Evolutionary conservation across 2,888 invertebrate genomes (phyloP), one percentile per base, ranked within the genome.

Genomic region (Cactoblastis cactorum): DNA sequence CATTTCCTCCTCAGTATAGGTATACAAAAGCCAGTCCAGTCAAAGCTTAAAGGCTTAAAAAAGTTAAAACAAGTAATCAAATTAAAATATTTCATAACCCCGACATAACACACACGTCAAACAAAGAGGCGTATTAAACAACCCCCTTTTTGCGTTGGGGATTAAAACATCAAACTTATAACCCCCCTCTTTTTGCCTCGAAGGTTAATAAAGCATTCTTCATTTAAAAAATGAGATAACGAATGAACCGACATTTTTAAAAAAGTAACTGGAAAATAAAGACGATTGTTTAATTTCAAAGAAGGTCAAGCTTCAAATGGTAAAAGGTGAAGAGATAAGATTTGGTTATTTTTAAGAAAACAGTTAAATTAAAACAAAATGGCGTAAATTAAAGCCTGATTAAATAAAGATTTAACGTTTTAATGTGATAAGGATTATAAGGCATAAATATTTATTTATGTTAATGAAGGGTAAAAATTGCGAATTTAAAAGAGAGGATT

Each of bases 311-410:
- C 28, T 17, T 14, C 9, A 37, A 17, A 15, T 1, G 11, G 12
- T n/a, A 38, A 38, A n/a, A 19, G 18, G 6, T 4, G 12, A 22
- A n/a, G n/a, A n/a, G 41, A 14, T n/a, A 22, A 14, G 41, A 45
- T 45, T 33, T 45, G 33, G 33, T 34, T 45, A 18, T 34, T 34
- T 45, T 19, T n/a, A 33, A 34, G 18, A 17, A 8, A 18, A 14
- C 33, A 12, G 34, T 41, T 14, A 41, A 38, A 41, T 41, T 14
- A 41, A 38, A 41, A 24, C 24, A 41, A 41, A 14, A 12, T 41
- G 24, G 12, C 41, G 14, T 22, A 8, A 24, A 24, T 41, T 12
- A 24, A 41, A 24, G 14, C 22, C 24, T 17, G 43, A 15, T 28
- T 15, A 43, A 43, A 28, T 9, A n/a, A 2, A 9, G 28, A 28